Conservation (phyloP, 2,888 invertebrate species). For the Lumbricus terrestris region DNA sequence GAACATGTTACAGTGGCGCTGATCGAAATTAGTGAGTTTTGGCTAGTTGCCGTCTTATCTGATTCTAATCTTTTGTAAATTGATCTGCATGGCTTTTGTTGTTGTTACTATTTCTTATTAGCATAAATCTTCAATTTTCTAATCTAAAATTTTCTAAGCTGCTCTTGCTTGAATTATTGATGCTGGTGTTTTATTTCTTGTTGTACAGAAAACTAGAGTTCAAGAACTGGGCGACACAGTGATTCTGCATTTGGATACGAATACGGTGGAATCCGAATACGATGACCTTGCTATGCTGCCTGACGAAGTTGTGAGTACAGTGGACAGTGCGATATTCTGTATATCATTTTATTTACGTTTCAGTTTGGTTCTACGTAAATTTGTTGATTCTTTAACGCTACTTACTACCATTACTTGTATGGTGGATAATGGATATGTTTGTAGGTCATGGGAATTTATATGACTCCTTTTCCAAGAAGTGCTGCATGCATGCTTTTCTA, state of each 20-base stretch:
- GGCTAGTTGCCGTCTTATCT: too few relatives aligned
- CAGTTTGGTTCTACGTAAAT: neutral
- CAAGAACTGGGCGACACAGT: constrained; percentile 91
- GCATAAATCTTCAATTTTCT: too few relatives aligned
- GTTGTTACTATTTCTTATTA: too few relatives aligned
- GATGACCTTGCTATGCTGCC: constrained; percentile 87
- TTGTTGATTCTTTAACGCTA: neutral
- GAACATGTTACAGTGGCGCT: too few relatives aligned
- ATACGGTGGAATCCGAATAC: constrained; percentile 81
- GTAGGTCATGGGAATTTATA: neutral
- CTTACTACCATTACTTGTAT: neutral
- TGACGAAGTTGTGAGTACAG: constrained; percentile 75
- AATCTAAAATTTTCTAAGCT: too few relatives aligned
- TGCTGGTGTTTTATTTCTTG: constrained; percentile 15
- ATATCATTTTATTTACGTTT: neutral
- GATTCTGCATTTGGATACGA: constrained; percentile 86
- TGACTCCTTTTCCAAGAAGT: neutral
- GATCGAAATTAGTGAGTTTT: too few relatives aligned
- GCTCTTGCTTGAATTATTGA: neutral
- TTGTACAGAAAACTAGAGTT: constrained; percentile 68
- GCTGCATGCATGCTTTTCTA: neutral
- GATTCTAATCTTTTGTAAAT: too few relatives aligned
- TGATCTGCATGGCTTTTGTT: too few relatives aligned
- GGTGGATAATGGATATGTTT: neutral
- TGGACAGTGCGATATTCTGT: neutral